Evolutionary conservation across 2,888 invertebrate species (phyloP).

Genomic region (Laothoe populi): DNA sequence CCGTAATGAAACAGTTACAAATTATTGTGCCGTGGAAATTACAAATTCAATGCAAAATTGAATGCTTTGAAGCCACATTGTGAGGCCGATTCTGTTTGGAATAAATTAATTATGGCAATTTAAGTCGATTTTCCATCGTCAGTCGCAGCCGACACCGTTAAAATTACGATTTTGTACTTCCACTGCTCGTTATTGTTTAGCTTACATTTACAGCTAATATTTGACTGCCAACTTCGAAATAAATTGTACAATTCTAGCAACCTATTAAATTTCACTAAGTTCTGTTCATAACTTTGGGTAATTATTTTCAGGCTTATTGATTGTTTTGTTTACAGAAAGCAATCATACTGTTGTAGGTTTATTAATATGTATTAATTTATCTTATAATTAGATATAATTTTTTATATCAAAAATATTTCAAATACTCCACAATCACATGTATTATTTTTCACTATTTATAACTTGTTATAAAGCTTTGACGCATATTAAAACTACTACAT

Average conservation of each 20-base stretch:
- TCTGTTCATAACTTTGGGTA: background rate
- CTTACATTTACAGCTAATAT: conserved; percentile 40
- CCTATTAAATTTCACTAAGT: background rate
- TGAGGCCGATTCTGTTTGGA: conserved; percentile 76
- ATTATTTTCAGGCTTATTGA: background rate
- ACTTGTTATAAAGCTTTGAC: background rate
- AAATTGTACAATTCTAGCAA: background rate
- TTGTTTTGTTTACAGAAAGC: background rate
- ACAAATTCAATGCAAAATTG: conserved; percentile 80
- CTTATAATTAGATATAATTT: background rate
- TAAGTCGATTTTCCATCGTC: conserved; percentile 72
- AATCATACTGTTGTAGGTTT: background rate
- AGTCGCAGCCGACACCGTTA: conserved; percentile 64
- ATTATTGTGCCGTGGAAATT: conserved; percentile 83
- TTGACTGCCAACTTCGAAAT: conserved; percentile 33
- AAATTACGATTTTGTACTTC: conserved; percentile 73
- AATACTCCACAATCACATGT: background rate
- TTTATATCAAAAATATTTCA: background rate
- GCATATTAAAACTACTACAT: background rate
- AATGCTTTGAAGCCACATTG: conserved; percentile 72
- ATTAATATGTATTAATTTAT: background rate
- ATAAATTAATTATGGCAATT: conserved; percentile 81
- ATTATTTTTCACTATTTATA: background rate
- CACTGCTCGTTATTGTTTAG: conserved; percentile 55
- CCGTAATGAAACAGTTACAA: conserved; percentile 75